Percentiles rank a stretch among this genome's conserved stretches.
Evolutionary conservation across 2,888 invertebrate species (phyloP).

Genomic region (Conchocele bisecta): DNA sequence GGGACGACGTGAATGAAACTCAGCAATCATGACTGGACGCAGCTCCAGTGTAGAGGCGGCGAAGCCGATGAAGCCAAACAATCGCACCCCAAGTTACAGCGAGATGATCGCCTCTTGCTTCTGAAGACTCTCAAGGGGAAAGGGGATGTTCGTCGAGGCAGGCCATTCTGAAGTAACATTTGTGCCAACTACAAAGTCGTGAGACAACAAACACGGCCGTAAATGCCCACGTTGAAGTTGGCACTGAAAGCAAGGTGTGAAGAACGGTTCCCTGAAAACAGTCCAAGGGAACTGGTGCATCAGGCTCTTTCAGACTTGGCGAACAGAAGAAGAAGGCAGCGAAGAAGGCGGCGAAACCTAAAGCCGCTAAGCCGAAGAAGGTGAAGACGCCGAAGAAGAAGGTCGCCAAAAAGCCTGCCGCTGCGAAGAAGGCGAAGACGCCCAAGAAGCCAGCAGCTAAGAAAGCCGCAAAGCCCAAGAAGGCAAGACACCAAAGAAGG

Average conservation of each 20-base stretch:
- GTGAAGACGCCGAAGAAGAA: slow-evolving; percentile 57
- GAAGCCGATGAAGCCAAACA: slow-evolving; percentile 79
- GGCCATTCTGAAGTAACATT: slow-evolving; percentile 83
- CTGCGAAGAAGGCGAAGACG: slow-evolving; percentile 53
- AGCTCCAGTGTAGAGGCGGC: too few species aligned
- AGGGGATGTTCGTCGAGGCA: slow-evolving; percentile 83
- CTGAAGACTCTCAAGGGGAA: slow-evolving; percentile 82
- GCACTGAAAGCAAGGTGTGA: slow-evolving; percentile 82
- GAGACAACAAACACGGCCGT: slow-evolving; percentile 80
- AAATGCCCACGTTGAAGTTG: slow-evolving; percentile 82
- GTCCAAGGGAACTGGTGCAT: slow-evolving; percentile 77
- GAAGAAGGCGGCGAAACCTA: too few species aligned
- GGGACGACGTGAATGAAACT: too few species aligned
- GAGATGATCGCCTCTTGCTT: slow-evolving; percentile 83
- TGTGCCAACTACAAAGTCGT: slow-evolving; percentile 82
- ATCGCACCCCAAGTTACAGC: slow-evolving; percentile 80
- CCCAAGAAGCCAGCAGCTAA: slow-evolving; percentile 56
- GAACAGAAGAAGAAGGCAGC: slow-evolving; percentile 44
- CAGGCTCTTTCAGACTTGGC: slow-evolving; percentile 75
- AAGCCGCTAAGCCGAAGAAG: slow-evolving; percentile 62
- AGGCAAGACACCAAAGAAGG: slow-evolving; percentile 52
- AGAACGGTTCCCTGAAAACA: slow-evolving; percentile 81
- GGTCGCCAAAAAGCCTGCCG: slow-evolving; percentile 52
- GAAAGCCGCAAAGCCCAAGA: slow-evolving; percentile 58
- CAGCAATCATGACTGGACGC: too few species aligned